A percentile compares a stretch with the other conserved stretches of the same genome.
Evolutionary conservation across 2,888 invertebrate genomes (phyloP).

Genomic region (Chaitophorus viminalis): DNA sequence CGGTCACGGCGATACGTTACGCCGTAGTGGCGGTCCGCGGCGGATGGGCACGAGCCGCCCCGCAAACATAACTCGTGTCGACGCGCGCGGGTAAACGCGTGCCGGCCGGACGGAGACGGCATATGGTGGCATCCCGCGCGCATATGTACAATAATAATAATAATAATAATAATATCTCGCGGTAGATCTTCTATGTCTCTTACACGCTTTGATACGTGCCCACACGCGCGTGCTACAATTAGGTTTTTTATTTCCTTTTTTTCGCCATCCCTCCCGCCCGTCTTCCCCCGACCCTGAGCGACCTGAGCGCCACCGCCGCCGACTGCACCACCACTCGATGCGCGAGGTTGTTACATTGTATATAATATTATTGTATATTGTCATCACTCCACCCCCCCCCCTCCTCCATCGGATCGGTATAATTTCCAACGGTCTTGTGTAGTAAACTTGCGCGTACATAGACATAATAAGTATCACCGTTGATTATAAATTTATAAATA

Average conservation of each 20-base stretch:
- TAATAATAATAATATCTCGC: too few relatives aligned
- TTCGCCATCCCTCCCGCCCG: neutral
- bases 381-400: neutral
- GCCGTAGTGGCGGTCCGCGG: neutral
- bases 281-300: neutral
- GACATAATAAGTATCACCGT: too few relatives aligned
- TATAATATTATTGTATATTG: neutral
- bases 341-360: too few relatives aligned
- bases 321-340: neutral
- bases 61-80: constrained; percentile 22
- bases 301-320: neutral
- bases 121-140: constrained; percentile 35
- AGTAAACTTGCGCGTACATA: neutral
- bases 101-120: neutral
- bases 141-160: neutral
- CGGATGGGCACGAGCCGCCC: constrained; percentile 42
- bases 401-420: neutral
- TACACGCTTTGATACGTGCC: neutral
- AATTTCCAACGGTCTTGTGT: constrained; percentile 14
- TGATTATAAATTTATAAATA: too few relatives aligned
- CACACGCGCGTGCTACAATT: neutral
- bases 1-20: neutral
- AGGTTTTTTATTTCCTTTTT: neutral
- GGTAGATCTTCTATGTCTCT: constrained; percentile 4
- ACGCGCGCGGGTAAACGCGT: constrained; percentile 35